phyloP scores from a whole-genome alignment of 2,888 invertebrate genomes.

The Lasioglossum leucozonium region DNA sequence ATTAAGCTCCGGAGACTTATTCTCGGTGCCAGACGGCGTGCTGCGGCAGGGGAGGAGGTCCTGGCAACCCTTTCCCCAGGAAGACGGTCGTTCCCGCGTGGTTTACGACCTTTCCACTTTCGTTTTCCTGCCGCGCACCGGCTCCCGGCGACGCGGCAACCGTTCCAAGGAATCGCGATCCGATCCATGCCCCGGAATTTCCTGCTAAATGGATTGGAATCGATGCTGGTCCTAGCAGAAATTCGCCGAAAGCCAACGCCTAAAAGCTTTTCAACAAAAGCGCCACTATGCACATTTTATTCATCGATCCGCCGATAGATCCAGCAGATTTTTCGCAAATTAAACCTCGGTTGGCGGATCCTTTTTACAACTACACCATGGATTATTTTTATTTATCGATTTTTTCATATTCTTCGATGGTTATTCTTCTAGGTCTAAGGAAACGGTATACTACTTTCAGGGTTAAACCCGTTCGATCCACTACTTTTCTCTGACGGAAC shows the following conservation, averaged over 20 bases:
- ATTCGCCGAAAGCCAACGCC: background rate
- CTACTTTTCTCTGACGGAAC: background rate
- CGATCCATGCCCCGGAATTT: conserved; percentile 33
- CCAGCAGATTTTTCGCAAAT: background rate
- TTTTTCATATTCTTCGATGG: no score
- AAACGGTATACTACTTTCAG: background rate
- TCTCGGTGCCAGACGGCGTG: conserved; percentile 65
- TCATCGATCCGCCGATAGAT: background rate
- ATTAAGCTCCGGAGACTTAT: conserved; percentile 64
- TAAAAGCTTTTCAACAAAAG: background rate
- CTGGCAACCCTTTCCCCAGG: conserved; percentile 66
- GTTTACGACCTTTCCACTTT: conserved; percentile 64
- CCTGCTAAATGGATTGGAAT: conserved; percentile 38
- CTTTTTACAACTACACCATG: no score
- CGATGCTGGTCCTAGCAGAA: conserved; percentile 22
- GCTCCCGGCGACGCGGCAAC: conserved; percentile 11
- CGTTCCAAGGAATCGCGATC: conserved; percentile 31
- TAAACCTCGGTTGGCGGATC: background rate
- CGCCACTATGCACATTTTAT: background rate
- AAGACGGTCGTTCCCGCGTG: conserved; percentile 46
- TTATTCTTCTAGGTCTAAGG: no score
- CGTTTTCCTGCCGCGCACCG: conserved; percentile 38
- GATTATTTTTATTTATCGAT: no score
- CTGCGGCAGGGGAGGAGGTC: conserved; percentile 46
- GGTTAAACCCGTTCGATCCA: background rate